Base-by-base conservation (phyloP, 2,888 invertebrate genomes). In the Dynastes grantii region DNA sequence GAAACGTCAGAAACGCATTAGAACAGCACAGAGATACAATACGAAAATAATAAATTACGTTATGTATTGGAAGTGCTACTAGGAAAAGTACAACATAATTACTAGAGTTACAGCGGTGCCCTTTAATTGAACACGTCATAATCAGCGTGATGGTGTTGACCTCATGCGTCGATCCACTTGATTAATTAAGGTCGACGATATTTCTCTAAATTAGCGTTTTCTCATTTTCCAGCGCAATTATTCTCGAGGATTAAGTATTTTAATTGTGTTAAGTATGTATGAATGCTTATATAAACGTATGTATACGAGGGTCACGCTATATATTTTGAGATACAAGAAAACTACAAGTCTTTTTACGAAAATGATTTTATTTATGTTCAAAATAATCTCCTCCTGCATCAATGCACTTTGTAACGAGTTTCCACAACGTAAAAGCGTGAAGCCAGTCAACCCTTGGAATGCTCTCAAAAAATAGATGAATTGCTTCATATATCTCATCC, bases 1-100 rank as follows among this genome's bases (percentile, higher is more conserved):
- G 81, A 78, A 90, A 85, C 45, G 82, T 84, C 58, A 40, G 37
- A 70, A 37, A 13, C n/a, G 40, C 32, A 58, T 73, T 73, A 61
- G 40, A 51, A 55, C 22, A 6, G 27, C 27, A 55, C 8, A 13
- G 37, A n/a, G 51, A 32, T 3, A 82, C 81, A 65, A 64, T 63
- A 51, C 45, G 29, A 51, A 53, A 73, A 65, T 76, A 64, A 64
- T 49, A 67, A 63, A 70, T 70, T 75, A 71, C 63, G 73, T 37
- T 76, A 77, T 76, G 13, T 78, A 73, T 80, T 73, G 16, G 49
- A 64, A 9, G 32, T 4, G 37, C 32, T 68, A 67, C 55, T 55
- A 67, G 13, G 55, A 76, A 13, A 55, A 64, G 27, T 64, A 63
- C 63, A 22, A 53, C 65, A 40, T 53, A 68, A 76, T 76, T 58